phyloP scores from a whole-genome alignment of 2,113 vertebrate genomes.

The Melanerpes aurifrons region DNA sequence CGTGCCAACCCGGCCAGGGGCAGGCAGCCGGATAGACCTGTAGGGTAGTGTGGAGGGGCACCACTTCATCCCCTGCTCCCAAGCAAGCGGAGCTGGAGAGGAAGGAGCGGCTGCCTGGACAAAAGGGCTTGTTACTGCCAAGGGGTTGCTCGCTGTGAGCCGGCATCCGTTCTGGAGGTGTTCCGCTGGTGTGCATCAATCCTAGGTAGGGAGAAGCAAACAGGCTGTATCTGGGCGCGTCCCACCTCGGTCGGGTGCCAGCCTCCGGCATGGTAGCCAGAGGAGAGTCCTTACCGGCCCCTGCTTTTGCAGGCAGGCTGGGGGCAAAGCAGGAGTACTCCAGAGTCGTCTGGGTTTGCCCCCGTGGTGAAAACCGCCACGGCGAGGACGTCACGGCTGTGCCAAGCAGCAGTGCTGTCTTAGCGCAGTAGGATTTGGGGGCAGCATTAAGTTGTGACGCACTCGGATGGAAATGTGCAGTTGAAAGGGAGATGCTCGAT shows the following conservation, averaged over 20 bases:
- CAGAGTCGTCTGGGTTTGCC: neutral
- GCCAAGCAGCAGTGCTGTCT: neutral
- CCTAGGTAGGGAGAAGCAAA: neutral
- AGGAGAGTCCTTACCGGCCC: neutral
- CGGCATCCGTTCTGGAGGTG: neutral
- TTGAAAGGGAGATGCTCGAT: neutral
- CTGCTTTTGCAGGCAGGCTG: neutral
- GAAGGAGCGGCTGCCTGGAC: neutral
- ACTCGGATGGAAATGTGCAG: constrained; percentile 43
- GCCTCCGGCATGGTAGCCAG: neutral
- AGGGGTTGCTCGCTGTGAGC: neutral
- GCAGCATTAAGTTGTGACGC: constrained; percentile 68
- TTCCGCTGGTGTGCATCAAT: neutral
- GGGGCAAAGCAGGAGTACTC: neutral
- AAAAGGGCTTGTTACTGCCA: neutral
- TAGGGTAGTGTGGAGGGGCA: neutral
- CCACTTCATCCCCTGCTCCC: neutral
- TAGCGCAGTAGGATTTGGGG: constrained; percentile 56
- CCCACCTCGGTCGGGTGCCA: neutral
- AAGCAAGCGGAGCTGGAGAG: neutral
- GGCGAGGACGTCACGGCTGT: neutral
- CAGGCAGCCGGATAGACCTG: neutral
- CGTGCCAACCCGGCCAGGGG: neutral
- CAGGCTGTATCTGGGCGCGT: neutral
- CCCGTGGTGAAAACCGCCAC: neutral